phyloP scores from a whole-genome alignment of 1,140 invertebrate genomes.

The Steinernema khuongi region DNA sequence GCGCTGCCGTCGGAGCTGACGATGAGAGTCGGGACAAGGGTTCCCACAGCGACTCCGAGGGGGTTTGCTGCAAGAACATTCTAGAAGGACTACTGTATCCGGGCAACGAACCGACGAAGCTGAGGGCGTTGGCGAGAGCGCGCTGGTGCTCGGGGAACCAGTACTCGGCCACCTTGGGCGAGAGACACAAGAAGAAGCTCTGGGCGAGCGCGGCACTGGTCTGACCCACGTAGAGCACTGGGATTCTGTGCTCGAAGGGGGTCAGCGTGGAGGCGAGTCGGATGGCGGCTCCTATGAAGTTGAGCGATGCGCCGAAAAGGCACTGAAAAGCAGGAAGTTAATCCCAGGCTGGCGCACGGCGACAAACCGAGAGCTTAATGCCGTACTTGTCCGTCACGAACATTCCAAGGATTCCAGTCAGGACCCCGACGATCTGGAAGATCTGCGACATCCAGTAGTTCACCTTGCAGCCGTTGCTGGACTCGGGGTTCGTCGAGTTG shows the following conservation, averaged over 20 bases:
- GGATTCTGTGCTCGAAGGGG: constrained; percentile 26
- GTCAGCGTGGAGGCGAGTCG: constrained; percentile 52
- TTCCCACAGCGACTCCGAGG: constrained; percentile 54
- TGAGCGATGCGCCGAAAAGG: constrained; percentile 40
- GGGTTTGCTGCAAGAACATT: constrained; percentile 49
- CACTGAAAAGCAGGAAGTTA: constrained; percentile 31
- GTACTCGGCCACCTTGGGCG: constrained; percentile 55
- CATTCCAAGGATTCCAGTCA: constrained; percentile 54
- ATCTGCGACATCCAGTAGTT: constrained; percentile 46
- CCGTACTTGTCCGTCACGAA: constrained; percentile 54
- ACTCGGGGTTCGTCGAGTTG: constrained; percentile 17
- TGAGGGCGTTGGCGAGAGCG: constrained; percentile 52
- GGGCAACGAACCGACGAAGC: constrained; percentile 40
- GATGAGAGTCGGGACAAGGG: constrained; percentile 48
- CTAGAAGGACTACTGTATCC: not conserved
- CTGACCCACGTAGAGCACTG: constrained; percentile 45
- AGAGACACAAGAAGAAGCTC: constrained; percentile 55
- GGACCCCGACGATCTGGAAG: constrained; percentile 52
- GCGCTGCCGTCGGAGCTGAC: constrained; percentile 29
- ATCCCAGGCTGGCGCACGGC: not conserved
- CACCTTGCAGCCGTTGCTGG: constrained; percentile 40
- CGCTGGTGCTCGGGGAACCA: constrained; percentile 55
- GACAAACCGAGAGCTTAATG: constrained; percentile 48
- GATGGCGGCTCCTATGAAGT: constrained; percentile 47
- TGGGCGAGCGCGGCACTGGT: constrained; percentile 43